These are phyloP conservation scores for Loxodonta africana DNA, from an alignment of 2,113 vertebrate genomes.

Conservation along the genomic window DNA sequence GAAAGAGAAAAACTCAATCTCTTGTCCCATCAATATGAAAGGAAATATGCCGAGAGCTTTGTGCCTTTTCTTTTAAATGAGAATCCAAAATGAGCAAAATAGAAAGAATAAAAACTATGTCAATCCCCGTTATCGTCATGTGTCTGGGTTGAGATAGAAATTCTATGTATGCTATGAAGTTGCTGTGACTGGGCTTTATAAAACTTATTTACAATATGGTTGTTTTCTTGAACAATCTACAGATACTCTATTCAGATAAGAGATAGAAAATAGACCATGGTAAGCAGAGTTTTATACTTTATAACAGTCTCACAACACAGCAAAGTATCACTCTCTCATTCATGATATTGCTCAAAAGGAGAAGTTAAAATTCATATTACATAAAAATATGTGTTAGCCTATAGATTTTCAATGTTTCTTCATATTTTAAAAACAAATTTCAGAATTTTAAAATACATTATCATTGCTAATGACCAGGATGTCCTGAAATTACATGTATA, in stretches of 20 bases:
- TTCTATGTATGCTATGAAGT: background rate
- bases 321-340: background rate
- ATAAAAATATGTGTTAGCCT: background rate
- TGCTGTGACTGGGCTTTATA: background rate
- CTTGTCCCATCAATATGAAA: conserved; percentile 19
- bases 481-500: background rate
- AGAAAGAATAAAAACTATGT: conserved; percentile 35
- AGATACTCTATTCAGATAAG: background rate
- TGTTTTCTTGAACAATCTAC: background rate
- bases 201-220: conserved; percentile 30
- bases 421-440: background rate
- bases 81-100: conserved; percentile 28
- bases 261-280: background rate
- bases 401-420: background rate
- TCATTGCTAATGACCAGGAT: background rate
- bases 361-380: background rate
- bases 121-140: background rate
- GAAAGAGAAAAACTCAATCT: conserved; percentile 20
- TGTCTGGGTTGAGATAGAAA: background rate
- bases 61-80: conserved; percentile 28
- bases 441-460: background rate
- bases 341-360: background rate
- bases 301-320: background rate
- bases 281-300: background rate
- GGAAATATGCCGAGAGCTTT: background rate